A percentile compares a stretch with the other conserved stretches of the same genome.
These are phyloP conservation scores for Phortica okadai DNA, from an alignment of 2,888 invertebrate species.

Conservation along the genomic window DNA sequence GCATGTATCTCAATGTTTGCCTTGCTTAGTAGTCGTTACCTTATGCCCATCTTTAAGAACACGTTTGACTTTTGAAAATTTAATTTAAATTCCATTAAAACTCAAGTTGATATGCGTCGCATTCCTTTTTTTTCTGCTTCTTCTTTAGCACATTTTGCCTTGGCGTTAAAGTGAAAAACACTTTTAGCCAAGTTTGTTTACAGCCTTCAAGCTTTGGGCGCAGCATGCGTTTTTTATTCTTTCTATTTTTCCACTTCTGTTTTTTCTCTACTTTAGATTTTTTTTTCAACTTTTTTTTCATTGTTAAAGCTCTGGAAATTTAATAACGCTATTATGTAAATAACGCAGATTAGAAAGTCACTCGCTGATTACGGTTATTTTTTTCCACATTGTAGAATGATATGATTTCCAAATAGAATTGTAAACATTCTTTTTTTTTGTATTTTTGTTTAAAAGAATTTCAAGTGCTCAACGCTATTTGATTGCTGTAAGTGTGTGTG, in stretches of 20 bases:
- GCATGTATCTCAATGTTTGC: background rate
- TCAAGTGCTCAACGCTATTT: no score
- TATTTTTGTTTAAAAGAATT: no score
- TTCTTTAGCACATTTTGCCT: background rate
- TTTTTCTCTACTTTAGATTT: background rate
- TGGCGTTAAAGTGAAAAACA: constrained; percentile 25
- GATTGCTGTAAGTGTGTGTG: no score
- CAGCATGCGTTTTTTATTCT: constrained; percentile 10
- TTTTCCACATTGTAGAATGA: background rate
- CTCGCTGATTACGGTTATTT: constrained; percentile 26
- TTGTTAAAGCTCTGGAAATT: constrained; percentile 25
- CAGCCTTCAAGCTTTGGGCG: background rate
- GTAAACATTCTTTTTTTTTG: background rate
- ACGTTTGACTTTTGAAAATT: constrained; percentile 62
- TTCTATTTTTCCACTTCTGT: constrained; percentile 6
- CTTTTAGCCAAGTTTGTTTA: constrained; percentile 25
- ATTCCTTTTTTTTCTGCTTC: background rate
- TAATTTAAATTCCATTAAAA: constrained; percentile 64
- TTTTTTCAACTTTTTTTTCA: constrained; percentile 22
- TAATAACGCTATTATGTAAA: constrained; percentile 49
- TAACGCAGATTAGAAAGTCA: constrained; percentile 54
- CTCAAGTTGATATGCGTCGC: constrained; percentile 48
- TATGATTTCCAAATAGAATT: background rate
- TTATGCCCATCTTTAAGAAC: constrained; percentile 48
- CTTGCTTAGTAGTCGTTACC: background rate